These are phyloP conservation scores for Tolmerus cingulatus DNA, from an alignment of 2,888 invertebrate species.

Conservation along the genomic window DNA sequence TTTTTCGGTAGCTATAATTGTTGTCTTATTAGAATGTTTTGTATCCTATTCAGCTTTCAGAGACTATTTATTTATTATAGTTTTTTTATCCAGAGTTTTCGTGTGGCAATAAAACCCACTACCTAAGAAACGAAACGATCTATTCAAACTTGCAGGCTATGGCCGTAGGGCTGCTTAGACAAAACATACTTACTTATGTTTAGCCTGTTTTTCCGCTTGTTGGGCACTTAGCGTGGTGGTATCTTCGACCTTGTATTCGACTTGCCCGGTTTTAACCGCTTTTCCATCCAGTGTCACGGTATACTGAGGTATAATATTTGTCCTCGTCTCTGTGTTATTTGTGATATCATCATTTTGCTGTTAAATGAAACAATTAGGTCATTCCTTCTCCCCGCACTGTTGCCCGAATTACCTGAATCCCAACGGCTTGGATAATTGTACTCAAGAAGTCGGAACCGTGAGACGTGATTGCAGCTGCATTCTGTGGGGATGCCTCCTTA, in stretches of 20 bases:
- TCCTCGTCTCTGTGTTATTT: constrained; percentile 41
- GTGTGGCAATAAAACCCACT: no score
- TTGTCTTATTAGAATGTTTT: no score
- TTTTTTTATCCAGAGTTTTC: no score
- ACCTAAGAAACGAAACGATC: neutral
- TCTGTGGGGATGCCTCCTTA: constrained; percentile 2
- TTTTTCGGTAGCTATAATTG: no score
- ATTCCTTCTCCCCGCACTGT: neutral
- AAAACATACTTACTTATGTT: constrained; percentile 56
- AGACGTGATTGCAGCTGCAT: constrained; percentile 25
- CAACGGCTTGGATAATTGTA: constrained; percentile 62
- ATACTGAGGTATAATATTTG: constrained; percentile 59
- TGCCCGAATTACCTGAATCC: constrained; percentile 56
- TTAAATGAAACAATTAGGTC: neutral
- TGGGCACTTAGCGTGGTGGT: constrained; percentile 49
- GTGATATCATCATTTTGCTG: constrained; percentile 50
- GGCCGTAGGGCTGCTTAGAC: neutral
- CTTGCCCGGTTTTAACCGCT: constrained; percentile 54
- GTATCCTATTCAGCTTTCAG: no score
- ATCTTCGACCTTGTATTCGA: constrained; percentile 56
- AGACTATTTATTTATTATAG: no score
- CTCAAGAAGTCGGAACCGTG: constrained; percentile 57
- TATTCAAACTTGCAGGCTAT: neutral
- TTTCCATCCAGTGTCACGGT: constrained; percentile 61
- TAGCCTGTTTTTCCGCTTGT: constrained; percentile 58